Base-by-base conservation (phyloP, 2,797 vertebrate genomes). In the Gymnodraco acuticeps region DNA sequence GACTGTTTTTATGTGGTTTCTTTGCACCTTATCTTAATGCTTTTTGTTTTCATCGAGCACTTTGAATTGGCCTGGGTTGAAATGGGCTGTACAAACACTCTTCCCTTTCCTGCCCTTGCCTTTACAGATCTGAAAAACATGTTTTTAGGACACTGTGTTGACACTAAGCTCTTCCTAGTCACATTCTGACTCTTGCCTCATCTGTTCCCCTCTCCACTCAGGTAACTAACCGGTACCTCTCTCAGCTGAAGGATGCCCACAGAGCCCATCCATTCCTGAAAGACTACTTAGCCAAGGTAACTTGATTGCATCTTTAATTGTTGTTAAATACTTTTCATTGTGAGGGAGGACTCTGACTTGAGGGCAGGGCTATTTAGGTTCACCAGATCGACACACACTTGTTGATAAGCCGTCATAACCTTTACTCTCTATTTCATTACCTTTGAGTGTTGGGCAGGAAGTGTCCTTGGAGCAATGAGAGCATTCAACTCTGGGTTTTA, bases 171-270 rank as follows among this genome's bases (percentile, higher is more conserved):
- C 33, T 38, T 38, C 33, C 33, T 60, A 52, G 6, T 74, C 11
- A 27, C 11, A 64, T 53, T 48, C 13, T 71, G 38, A 60, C 7
- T 9, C 50, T 38, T 52, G 7, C 14, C 3, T 78, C 8, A 23
- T 73, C 17, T 45, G 1, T 84, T 61, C 52, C 3, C 11, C 10
- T 87, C 42, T 83, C 2, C 78, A 59, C 15, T 27, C 89, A 99
- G 98, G 98, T 99, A 55, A 98, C 97, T 6, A 99, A 96, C 77
- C 96, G 98, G 15, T 99, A 99, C 79, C 89, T 99, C 74, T 98
- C 97, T 0, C 98, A 99, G 87, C 88, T 99, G 77, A 99, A 98
- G 81, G 98, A 99, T 1, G 96, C 96, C 1, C 97, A 99, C 90
- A 95, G 88, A 87, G 88, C 92, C 13, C 98, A 99, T 19, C 97